A percentile compares a stretch with the other conserved stretches of the same genome.
Conservation (phyloP, 2,888 invertebrate species). For the Plebejus argus region DNA sequence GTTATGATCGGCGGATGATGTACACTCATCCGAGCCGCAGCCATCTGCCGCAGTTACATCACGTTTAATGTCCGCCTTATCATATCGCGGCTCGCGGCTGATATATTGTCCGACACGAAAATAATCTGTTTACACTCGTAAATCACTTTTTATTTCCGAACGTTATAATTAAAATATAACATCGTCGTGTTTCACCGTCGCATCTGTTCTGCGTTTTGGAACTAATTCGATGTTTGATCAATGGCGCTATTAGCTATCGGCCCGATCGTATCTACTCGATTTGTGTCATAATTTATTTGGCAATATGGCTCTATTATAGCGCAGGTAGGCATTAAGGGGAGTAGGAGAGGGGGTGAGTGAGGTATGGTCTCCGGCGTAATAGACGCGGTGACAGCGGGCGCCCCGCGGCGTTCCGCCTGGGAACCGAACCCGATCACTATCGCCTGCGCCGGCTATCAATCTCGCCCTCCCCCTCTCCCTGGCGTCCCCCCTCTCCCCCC, state of each 20-base stretch:
- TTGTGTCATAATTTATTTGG: slow-evolving; percentile 11
- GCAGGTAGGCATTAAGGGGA: background rate
- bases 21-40: background rate
- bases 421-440: slow-evolving; percentile 17
- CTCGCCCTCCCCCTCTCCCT: background rate
- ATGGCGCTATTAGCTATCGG: background rate
- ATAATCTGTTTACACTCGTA: background rate
- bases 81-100: background rate
- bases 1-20: background rate
- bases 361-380: background rate
- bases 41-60: background rate
- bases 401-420: slow-evolving; percentile 9
- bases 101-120: background rate
- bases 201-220: background rate
- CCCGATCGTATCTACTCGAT: background rate
- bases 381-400: slow-evolving; percentile 22
- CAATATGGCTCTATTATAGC: background rate
- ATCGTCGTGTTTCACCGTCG: background rate
- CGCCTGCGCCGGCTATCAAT: slow-evolving; percentile 16
- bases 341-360: background rate
- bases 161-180: background rate
- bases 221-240: background rate
- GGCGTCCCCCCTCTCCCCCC: background rate
- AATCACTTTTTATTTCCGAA: too few species aligned
- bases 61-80: background rate